Evolutionary conservation across 2,888 invertebrate genomes (phyloP), one percentile per base, ranked within the genome.

Genomic region (Drosophila phalerata): DNA sequence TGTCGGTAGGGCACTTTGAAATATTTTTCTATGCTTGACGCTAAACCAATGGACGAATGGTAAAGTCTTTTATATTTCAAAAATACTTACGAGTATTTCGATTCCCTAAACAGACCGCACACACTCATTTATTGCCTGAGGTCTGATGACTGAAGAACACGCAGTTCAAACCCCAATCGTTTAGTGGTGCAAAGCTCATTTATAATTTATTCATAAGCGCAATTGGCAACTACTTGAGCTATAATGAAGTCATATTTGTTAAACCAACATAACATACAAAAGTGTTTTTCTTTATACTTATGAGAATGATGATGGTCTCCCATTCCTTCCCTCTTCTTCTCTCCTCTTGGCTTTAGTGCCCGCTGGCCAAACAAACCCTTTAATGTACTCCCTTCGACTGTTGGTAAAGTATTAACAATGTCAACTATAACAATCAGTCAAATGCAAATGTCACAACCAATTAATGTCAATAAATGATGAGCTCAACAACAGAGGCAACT

Each of bases 401-500:
- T 47, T 47, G 11, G 51, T 52, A 40, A 87, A 85, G 83, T 81
- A 74, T 90, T 82, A 86, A 89, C 89, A 89, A 89, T 90, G 89
- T 90, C 89, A 89, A 86, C 87, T 84, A 38, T 55, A 77, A 81
- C 77, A 84, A 88, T 90, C 90, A 77, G 78, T 88, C 87, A 87
- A 83, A 91, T 88, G 86, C 91, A 90, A 90, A 90, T 91, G 90
- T 91, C 90, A 90, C 86, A 90, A 85, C 87, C 90, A 90, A 91
- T 90, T 90, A 91, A 89, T 91, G 90, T 90, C 90, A 91, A 90
- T 90, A 83, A 84, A 79, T 79, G 90, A 86, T 88, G 80, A 73
- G 52, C 76, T 72, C 60, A 72, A 72, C 51, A 67, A 72, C 68
- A 69, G 52, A 64, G 57, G 45, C 34, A 55, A 45, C 57, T 62